Evolutionary conservation across 2,888 invertebrate species (phyloP).

Genomic region (Eugnorisma glareosa): DNA sequence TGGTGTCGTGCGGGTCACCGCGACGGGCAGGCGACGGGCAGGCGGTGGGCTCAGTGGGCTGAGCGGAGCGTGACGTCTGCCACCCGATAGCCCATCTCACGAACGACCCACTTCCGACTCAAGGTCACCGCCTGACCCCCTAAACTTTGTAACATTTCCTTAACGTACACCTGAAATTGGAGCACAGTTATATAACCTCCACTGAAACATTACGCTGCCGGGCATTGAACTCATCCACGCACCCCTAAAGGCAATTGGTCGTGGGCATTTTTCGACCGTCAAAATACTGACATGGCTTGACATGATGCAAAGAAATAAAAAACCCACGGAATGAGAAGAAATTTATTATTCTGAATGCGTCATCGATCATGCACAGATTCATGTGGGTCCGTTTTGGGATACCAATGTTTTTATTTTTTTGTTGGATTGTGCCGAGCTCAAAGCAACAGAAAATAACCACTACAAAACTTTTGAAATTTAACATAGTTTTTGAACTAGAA

Average conservation of each 20-base stretch:
- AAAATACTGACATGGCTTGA: constrained; percentile 61
- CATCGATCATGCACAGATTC: constrained; percentile 73
- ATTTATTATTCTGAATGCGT: constrained; percentile 70
- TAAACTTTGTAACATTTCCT: constrained; percentile 82
- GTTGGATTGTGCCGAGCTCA: constrained; percentile 43
- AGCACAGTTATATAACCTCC: constrained; percentile 66
- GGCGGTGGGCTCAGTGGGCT: constrained; percentile 68
- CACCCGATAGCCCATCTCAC: constrained; percentile 90
- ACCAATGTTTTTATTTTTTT: constrained; percentile 59
- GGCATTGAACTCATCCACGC: constrained; percentile 56
- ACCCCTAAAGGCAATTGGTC: constrained; percentile 56
- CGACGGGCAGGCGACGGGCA: constrained; percentile 67
- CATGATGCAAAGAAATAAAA: constrained; percentile 64
- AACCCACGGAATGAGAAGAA: constrained; percentile 65
- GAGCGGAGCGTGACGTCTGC: constrained; percentile 87
- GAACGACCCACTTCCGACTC: constrained; percentile 87
- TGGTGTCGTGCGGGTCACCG: constrained; percentile 61
- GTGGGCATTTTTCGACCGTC: constrained; percentile 61
- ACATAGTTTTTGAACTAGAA: neutral
- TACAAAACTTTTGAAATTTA: neutral
- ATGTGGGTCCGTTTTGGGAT: constrained; percentile 63
- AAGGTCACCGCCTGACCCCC: constrained; percentile 89
- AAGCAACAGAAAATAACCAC: neutral
- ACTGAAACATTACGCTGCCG: constrained; percentile 48
- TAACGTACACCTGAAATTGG: constrained; percentile 76